These are phyloP conservation scores for Pteria penguin DNA, from an alignment of 2,888 invertebrate genomes.

Conservation along the genomic window DNA sequence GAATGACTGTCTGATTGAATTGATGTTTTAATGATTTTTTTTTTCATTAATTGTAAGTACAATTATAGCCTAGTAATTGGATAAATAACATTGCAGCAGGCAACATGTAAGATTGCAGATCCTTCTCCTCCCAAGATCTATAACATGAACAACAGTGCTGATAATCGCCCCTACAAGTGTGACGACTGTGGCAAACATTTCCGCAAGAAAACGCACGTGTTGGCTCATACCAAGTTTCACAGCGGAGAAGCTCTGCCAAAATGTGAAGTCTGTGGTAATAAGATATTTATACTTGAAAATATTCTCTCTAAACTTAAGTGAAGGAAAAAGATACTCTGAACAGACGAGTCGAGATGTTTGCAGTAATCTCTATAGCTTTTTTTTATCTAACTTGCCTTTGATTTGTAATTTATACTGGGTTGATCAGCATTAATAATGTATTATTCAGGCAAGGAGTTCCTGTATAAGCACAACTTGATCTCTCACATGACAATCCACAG, in stretches of 20 bases:
- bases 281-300: not conserved
- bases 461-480: slow-evolving; percentile 48
- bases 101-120: not conserved
- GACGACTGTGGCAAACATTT: slow-evolving; percentile 46
- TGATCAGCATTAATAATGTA: too few relatives aligned
- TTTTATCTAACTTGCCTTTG: too few relatives aligned
- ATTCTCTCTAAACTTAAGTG: too few relatives aligned
- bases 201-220: slow-evolving; percentile 40
- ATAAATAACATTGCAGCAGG: not conserved
- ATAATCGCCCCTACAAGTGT: slow-evolving; percentile 43
- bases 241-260: slow-evolving; percentile 39
- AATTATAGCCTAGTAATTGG: not conserved
- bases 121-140: slow-evolving; percentile 41
- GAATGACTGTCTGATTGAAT: too few relatives aligned
- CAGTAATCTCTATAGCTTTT: too few relatives aligned
- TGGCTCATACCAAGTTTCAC: slow-evolving; percentile 43
- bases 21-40: too few relatives aligned
- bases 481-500: slow-evolving; percentile 58
- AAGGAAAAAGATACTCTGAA: too few relatives aligned
- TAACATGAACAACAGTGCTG: slow-evolving; percentile 43
- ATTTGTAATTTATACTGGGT: too few relatives aligned
- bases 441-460: slow-evolving; percentile 30
- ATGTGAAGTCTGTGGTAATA: slow-evolving; percentile 44
- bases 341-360: too few relatives aligned
- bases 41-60: too few relatives aligned